Evolutionary conservation across 2,797 vertebrate species (phyloP), one percentile per base, ranked within the genome.

Genomic region (Centropyge bicolor): DNA sequence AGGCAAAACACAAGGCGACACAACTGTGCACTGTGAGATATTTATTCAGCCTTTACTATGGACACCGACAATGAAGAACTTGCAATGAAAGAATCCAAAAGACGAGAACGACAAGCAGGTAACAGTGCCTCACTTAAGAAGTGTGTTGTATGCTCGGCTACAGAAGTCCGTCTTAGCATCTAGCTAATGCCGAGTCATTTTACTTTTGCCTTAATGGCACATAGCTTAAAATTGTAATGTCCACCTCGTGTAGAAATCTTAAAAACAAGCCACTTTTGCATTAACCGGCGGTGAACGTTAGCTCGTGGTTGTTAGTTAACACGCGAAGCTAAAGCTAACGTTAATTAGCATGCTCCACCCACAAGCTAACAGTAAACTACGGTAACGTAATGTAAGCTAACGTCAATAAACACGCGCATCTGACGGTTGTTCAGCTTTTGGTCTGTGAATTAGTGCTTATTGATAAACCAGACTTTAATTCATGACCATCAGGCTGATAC

Each of bases 51-150:
- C 0, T 12, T 7, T 16, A 40, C 0, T 0, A 94, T 93, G 92
- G 65, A 77, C 1, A n/a, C 36, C 1, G 60, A 85, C 7, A 55
- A 63, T 52, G 90, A 93, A 75, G 62, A 55, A 0, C 2, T 52
- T 1, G 5, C 70, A 3, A 88, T 90, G 86, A 92, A 73, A 35
- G 81, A 89, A 0, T 0, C 68, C 14, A 85, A 40, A 14, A 86
- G 82, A 51, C 85, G 76, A 5, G 91, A 93, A 2, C 91, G 89
- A 8, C 89, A 88, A 38, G 1, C 77, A 64, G 92, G 94, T 94
- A 74, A 72, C 17, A 5, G 1, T 24, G 7, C 3, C 6, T 46
- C 1, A 0, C 40, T 24, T 38, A 8, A 8, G 2, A 8, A 17
- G 24, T 36, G 12, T 19, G 31, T 7, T 51, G 13, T 60, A 31